Percentiles rank a stretch among this genome's conserved stretches.
Evolutionary conservation across 2,113 vertebrate species (phyloP).

Genomic region (Miniopterus natalensis): DNA sequence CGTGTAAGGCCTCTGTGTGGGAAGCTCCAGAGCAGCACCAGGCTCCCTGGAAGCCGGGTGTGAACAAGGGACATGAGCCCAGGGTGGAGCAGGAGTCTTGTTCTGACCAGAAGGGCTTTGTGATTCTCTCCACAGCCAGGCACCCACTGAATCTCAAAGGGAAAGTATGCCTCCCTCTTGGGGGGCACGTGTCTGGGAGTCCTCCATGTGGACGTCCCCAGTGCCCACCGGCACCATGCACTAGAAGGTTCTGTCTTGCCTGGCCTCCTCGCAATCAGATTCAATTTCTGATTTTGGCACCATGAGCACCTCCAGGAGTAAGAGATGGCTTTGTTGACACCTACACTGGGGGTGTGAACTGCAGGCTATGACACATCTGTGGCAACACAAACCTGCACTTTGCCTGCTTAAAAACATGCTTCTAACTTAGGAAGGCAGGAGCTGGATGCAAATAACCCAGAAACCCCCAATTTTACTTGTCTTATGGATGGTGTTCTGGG

Average conservation of each 20-base stretch:
- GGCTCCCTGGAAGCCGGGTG: background rate
- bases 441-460: background rate
- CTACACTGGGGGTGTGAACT: background rate
- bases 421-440: background rate
- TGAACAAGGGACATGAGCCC: constrained; percentile 7
- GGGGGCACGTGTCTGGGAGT: background rate
- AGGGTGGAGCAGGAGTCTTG: constrained; percentile 4
- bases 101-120: constrained; percentile 47
- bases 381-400: constrained; percentile 33
- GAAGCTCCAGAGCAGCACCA: constrained; percentile 1
- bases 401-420: constrained; percentile 60
- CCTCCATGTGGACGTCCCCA: constrained; percentile 55
- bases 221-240: constrained; percentile 43
- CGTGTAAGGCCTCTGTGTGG: constrained; percentile 29
- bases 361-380: constrained; percentile 27
- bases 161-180: constrained; percentile 67
- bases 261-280: background rate
- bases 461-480: background rate
- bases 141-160: constrained; percentile 38
- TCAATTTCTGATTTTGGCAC: background rate
- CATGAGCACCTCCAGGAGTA: fast-evolving
- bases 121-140: constrained; percentile 21
- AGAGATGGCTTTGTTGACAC: constrained; percentile 43
- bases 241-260: background rate
- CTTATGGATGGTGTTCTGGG: background rate